A percentile compares a stretch with the other conserved stretches of the same genome.
phyloP scores from a whole-genome alignment of 1,140 invertebrate species.

The Lordiphosa stackelbergi region DNA sequence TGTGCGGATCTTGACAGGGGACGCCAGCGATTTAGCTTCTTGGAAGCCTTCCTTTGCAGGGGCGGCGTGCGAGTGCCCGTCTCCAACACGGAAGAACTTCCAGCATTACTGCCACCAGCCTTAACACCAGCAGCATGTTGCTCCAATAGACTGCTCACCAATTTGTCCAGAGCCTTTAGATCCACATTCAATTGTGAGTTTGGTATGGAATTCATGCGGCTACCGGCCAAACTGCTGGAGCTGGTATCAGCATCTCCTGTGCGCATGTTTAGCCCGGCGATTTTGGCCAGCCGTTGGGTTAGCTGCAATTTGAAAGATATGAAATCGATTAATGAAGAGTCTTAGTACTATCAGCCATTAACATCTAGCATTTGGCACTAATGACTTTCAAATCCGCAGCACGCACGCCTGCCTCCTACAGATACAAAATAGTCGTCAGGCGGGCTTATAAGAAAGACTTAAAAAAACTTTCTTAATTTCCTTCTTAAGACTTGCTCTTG shows the following conservation, averaged over 20 bases:
- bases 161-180: constrained; percentile 66
- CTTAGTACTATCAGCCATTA: neutral
- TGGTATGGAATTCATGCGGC: constrained; percentile 66
- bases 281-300: constrained; percentile 66
- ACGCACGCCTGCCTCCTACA: neutral
- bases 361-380: constrained; percentile 1
- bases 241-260: constrained; percentile 34
- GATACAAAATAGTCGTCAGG: neutral
- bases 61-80: constrained; percentile 45
- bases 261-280: constrained; percentile 64
- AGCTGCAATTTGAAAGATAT: constrained; percentile 34
- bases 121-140: constrained; percentile 42
- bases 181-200: constrained; percentile 71
- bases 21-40: constrained; percentile 70
- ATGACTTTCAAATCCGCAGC: constrained; percentile 3
- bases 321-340: neutral
- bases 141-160: constrained; percentile 66
- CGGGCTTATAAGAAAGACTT: neutral
- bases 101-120: constrained; percentile 9
- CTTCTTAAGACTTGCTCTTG: constrained; percentile 31
- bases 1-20: constrained; percentile 68
- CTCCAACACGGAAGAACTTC: constrained; percentile 6
- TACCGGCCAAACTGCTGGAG: constrained; percentile 51
- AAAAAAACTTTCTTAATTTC: constrained; percentile 64
- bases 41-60: constrained; percentile 46